A percentile compares a stretch with the other conserved stretches of the same genome.
phyloP scores from a whole-genome alignment of 2,113 vertebrate species.

The Corythornis cristatus region DNA sequence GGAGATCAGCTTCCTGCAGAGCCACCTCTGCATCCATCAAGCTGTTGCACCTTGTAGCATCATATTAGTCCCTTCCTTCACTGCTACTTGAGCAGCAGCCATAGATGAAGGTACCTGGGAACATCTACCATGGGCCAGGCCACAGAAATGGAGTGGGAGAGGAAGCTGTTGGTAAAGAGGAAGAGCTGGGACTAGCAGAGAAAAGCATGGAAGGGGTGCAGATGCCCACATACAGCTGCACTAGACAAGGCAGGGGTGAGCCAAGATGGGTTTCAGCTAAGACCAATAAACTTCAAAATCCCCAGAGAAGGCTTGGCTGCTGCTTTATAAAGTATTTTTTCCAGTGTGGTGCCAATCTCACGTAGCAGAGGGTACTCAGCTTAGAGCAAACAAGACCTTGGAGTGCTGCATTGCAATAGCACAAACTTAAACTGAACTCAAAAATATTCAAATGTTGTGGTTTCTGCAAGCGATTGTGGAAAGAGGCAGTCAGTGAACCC shows the following conservation, averaged over 20 bases:
- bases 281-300: background rate
- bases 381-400: background rate
- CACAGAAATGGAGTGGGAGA: background rate
- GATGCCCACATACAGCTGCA: background rate
- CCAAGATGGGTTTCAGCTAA: background rate
- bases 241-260: background rate
- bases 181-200: background rate
- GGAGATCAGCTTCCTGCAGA: background rate
- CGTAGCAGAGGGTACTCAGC: background rate
- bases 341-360: background rate
- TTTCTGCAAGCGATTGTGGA: background rate
- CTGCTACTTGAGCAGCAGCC: background rate
- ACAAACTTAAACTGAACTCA: background rate
- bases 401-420: background rate
- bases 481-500: background rate
- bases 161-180: background rate
- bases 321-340: background rate
- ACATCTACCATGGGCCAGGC: background rate
- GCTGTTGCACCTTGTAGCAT: background rate
- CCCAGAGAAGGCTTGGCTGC: background rate
- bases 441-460: background rate
- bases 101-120: accelerated
- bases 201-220: background rate
- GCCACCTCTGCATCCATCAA: background rate
- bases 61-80: background rate